These are phyloP conservation scores for Gymnarchus niloticus DNA, from an alignment of 2,113 vertebrate genomes.

Conservation along the genomic window DNA sequence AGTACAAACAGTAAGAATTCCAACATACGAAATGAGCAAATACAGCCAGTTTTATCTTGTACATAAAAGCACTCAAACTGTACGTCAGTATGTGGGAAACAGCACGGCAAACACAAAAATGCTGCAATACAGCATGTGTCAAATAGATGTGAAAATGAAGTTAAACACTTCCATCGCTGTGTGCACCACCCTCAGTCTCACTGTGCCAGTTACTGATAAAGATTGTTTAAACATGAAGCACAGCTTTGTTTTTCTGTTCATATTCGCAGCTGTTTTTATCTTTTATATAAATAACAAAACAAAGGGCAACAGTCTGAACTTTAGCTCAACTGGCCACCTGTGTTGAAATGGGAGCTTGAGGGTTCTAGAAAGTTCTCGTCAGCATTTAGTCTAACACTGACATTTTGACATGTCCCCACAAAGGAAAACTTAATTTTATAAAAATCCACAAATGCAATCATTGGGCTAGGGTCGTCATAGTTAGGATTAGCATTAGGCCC, in stretches of 20 bases:
- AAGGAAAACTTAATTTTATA: too few species aligned
- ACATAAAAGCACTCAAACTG: not conserved
- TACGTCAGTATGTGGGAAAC: not conserved
- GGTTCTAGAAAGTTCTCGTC: not conserved
- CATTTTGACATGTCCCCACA: not conserved
- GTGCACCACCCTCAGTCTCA: not conserved
- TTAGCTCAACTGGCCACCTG: not conserved
- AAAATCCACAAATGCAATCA: too few species aligned
- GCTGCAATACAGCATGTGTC: not conserved
- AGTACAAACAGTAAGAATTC: not conserved
- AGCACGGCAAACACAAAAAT: not conserved
- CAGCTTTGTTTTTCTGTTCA: not conserved
- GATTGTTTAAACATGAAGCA: not conserved
- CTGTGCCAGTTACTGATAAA: not conserved
- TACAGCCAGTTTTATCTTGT: not conserved
- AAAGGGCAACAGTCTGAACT: not conserved
- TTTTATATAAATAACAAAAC: not conserved
- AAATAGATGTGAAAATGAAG: not conserved
- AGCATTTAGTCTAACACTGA: not conserved
- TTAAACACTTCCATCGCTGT: not conserved
- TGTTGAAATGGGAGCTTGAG: not conserved
- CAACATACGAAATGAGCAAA: not conserved
- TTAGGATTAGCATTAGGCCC: too few species aligned
- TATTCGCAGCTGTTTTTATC: not conserved
- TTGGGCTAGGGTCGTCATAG: too few species aligned